phyloP scores from a whole-genome alignment of 1,140 invertebrate species.

The Alviniconcha marisindica region DNA sequence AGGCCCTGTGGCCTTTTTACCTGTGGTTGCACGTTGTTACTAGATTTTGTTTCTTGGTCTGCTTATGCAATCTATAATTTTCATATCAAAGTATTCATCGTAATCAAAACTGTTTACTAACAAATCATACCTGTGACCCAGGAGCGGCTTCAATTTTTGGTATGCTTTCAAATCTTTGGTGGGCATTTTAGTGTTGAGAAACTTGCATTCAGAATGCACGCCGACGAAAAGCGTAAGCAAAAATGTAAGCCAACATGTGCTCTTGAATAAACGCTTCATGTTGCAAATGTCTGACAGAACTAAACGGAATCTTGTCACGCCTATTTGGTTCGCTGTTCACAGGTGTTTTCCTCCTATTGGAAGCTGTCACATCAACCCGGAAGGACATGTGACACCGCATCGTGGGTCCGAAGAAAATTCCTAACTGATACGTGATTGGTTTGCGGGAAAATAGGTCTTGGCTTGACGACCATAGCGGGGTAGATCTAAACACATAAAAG shows the following conservation, averaged over 20 bases:
- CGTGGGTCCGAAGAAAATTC: background rate
- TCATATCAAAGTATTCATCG: no score
- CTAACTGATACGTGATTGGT: background rate
- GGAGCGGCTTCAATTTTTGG: background rate
- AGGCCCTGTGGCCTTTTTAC: no score
- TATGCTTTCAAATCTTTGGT: background rate
- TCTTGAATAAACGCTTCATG: background rate
- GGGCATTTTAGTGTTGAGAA: background rate
- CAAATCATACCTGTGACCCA: background rate
- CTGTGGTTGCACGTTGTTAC: no score
- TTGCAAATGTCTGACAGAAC: background rate
- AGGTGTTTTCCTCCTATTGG: slow-evolving; percentile 3
- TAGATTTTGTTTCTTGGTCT: no score
- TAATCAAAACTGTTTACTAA: background rate
- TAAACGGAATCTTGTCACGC: no score
- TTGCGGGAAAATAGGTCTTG: background rate
- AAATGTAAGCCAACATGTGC: background rate
- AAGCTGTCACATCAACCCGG: slow-evolving; percentile 27
- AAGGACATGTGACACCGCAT: slow-evolving; percentile 10
- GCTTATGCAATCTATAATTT: no score
- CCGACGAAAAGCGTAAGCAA: background rate
- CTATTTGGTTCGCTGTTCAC: no score
- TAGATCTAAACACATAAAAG: no score
- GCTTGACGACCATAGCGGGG: no score
- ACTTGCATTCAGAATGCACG: background rate